Evolutionary conservation across 2,888 invertebrate species (phyloP).

Genomic region (Podotricha telesiphe): DNA sequence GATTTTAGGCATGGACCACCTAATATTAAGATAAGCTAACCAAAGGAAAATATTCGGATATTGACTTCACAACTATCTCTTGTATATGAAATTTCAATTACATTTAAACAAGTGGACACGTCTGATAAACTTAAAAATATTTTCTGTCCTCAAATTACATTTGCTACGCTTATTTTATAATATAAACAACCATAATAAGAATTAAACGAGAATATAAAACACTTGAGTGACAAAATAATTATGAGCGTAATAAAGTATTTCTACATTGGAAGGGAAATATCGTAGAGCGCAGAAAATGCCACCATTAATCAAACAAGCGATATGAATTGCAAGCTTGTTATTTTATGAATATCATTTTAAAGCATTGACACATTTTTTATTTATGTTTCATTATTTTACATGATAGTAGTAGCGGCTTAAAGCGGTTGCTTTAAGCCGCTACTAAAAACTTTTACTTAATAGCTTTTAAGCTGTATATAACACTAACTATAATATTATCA

Average conservation of each 20-base stretch:
- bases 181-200: not conserved
- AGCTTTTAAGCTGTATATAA: not conserved
- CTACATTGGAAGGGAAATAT: not conserved
- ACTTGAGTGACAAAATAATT: not conserved
- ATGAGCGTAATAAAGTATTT: not conserved
- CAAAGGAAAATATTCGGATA: too few species aligned
- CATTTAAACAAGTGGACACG: too few species aligned
- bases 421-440: not conserved
- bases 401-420: too few species aligned
- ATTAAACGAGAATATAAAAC: not conserved
- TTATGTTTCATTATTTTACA: constrained; percentile 1
- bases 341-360: constrained; percentile 12
- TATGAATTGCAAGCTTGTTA: constrained; percentile 1
- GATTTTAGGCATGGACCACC: not conserved
- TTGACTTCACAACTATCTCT: too few species aligned
- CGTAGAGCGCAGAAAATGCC: not conserved
- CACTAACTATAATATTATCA: too few species aligned
- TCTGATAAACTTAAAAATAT: too few species aligned
- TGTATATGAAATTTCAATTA: too few species aligned
- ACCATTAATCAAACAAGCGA: constrained; percentile 13
- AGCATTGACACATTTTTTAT: not conserved
- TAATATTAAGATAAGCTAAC: not conserved
- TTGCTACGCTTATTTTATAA: too few species aligned
- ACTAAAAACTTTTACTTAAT: not conserved
- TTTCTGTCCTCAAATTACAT: too few species aligned